A percentile compares a stretch with the other conserved stretches of the same genome.
Conservation (phyloP, 2,797 vertebrate genomes). For the Onychomys arenicola region DNA sequence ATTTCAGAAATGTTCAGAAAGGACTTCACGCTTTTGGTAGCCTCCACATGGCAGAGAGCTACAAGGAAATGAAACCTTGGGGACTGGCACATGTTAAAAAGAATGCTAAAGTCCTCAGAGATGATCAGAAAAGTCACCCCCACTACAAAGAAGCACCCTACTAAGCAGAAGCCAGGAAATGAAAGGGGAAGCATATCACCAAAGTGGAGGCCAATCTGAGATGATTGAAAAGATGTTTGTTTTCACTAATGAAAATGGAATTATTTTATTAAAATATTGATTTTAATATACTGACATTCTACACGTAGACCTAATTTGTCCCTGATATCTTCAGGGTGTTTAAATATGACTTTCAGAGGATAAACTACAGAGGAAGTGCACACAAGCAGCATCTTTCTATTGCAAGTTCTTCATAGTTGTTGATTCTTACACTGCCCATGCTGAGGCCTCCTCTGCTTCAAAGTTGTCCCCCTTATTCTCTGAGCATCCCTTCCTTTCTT, state of each 20-base stretch:
- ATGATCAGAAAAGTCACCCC: not conserved
- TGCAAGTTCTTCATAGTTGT: not conserved
- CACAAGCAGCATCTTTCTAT: not conserved
- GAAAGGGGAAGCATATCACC: not conserved
- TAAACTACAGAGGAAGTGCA: not conserved
- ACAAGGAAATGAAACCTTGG: not conserved
- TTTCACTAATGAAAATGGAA: slow-evolving; percentile 5
- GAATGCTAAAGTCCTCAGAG: not conserved
- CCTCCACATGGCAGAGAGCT: not conserved
- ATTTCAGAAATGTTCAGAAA: not conserved
- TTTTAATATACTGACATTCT: not conserved
- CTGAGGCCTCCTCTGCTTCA: not conserved
- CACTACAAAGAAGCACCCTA: not conserved
- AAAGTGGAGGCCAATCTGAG: not conserved
- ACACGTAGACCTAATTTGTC: not conserved
- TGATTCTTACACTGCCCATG: not conserved
- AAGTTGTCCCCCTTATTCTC: not conserved
- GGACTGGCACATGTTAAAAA: not conserved
- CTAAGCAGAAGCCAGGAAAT: not conserved
- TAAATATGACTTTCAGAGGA: not conserved
- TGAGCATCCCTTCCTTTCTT: not conserved
- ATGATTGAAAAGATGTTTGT: not conserved
- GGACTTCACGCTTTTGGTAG: not conserved
- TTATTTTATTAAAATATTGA: not conserved
- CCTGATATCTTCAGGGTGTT: not conserved